These are phyloP conservation scores for Bombus ignitus DNA, from an alignment of 1,140 invertebrate species.

Conservation along the genomic window DNA sequence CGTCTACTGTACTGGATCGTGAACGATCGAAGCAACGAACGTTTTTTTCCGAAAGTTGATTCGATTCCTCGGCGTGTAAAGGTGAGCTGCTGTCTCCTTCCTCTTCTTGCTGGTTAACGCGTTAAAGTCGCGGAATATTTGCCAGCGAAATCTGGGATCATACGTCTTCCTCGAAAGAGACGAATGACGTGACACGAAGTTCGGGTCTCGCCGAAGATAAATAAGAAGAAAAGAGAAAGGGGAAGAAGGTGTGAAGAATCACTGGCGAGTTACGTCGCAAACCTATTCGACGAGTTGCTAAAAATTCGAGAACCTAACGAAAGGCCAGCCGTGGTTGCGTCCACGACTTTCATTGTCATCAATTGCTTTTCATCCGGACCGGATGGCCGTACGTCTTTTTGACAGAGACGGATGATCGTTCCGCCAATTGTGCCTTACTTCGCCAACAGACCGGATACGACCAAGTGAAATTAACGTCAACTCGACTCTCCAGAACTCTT, in stretches of 20 bases:
- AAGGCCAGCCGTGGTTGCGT: not conserved
- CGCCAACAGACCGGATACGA: not conserved
- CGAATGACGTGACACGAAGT: not conserved
- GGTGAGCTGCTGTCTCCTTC: not conserved
- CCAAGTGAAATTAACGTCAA: not conserved
- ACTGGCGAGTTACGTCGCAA: no score
- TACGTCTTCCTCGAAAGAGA: conserved; percentile 43
- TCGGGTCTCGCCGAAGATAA: not conserved
- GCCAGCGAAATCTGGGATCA: not conserved
- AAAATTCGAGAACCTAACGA: conserved; percentile 2
- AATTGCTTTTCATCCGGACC: not conserved
- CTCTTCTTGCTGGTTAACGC: not conserved
- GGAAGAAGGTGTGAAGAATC: not conserved
- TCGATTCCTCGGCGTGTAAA: not conserved
- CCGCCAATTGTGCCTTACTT: not conserved
- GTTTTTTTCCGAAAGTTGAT: not conserved
- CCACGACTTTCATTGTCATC: conserved; percentile 25
- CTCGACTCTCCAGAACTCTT: not conserved
- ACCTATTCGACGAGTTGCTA: not conserved
- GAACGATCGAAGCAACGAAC: not conserved
- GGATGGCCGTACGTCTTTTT: not conserved
- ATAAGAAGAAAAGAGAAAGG: not conserved
- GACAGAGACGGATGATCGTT: conserved; percentile 28
- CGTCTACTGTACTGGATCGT: not conserved
- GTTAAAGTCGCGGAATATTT: not conserved